A percentile compares a stretch with the other conserved stretches of the same genome.
These are phyloP conservation scores for Hylaeus anthracinus DNA, from an alignment of 1,140 invertebrate genomes.

Conservation along the genomic window DNA sequence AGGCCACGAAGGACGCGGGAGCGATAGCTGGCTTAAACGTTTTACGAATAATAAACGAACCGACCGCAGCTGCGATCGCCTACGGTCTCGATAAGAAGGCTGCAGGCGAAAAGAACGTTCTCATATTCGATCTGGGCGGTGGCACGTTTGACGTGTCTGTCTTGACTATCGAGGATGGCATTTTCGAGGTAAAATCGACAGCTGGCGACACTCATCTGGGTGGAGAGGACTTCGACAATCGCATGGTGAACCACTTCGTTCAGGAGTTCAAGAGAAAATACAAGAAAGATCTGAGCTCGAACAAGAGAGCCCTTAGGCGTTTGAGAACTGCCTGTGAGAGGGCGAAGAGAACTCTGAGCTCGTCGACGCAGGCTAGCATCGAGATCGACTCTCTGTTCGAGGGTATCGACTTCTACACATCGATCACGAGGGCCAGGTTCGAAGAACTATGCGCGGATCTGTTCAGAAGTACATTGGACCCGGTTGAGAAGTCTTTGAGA, in stretches of 20 bases:
- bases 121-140: slow-evolving; percentile 84
- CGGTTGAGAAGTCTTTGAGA: slow-evolving; percentile 86
- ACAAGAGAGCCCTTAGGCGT: slow-evolving; percentile 86
- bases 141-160: slow-evolving; percentile 84
- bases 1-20: slow-evolving; percentile 89
- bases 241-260: slow-evolving; percentile 87
- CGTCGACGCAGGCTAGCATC: slow-evolving; percentile 87
- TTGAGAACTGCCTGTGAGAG: slow-evolving; percentile 90
- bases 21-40: slow-evolving; percentile 84
- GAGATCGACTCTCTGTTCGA: slow-evolving; percentile 90
- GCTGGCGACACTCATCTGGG: slow-evolving; percentile 90
- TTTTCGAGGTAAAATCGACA: slow-evolving; percentile 85
- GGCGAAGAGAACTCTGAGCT: slow-evolving; percentile 90
- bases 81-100: slow-evolving; percentile 85
- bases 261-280: slow-evolving; percentile 87
- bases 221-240: slow-evolving; percentile 90
- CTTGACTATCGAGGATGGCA: slow-evolving; percentile 87
- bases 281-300: slow-evolving; percentile 84
- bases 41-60: slow-evolving; percentile 91
- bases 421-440: slow-evolving; percentile 87
- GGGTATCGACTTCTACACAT: slow-evolving; percentile 88
- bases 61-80: slow-evolving; percentile 85
- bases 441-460: slow-evolving; percentile 87
- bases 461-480: slow-evolving; percentile 84
- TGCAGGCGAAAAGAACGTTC: slow-evolving; percentile 73